phyloP scores from a whole-genome alignment of 1,140 invertebrate genomes.

The Drosophila tsacasi region DNA sequence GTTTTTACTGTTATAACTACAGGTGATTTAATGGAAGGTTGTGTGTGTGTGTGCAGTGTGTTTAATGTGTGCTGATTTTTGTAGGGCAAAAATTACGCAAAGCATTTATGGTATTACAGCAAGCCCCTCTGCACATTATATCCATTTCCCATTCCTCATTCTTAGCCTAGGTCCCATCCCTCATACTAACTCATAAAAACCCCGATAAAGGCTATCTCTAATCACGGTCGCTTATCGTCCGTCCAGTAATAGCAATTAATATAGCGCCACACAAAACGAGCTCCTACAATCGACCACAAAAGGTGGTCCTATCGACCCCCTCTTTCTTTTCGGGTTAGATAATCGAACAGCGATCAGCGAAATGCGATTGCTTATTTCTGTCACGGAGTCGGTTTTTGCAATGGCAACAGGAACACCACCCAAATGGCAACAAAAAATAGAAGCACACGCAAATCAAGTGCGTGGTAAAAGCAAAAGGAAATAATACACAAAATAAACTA shows the following conservation, averaged over 20 bases:
- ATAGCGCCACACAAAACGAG: conserved; percentile 30
- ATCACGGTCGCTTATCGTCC: conserved; percentile 43
- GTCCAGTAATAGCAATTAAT: conserved; percentile 39
- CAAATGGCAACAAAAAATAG: conserved; percentile 23
- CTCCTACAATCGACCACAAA: conserved; percentile 8
- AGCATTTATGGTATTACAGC: conserved; percentile 22
- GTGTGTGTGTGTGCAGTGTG: conserved; percentile 1
- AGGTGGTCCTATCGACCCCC: no score
- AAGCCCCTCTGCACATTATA: not conserved
- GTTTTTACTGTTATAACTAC: conserved; percentile 74
- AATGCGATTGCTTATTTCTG: conserved; percentile 44
- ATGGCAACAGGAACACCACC: conserved; percentile 17
- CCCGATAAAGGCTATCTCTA: conserved; percentile 33
- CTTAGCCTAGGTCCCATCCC: conserved; percentile 22
- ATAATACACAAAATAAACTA: not conserved
- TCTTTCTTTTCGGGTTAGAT: conserved; percentile 37
- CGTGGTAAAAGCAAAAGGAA: conserved; percentile 26
- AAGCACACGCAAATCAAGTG: conserved; percentile 37
- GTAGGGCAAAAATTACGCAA: conserved; percentile 26
- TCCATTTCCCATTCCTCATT: no score
- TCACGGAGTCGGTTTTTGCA: conserved; percentile 43
- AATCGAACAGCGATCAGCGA: conserved; percentile 19
- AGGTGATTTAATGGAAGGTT: conserved; percentile 5
- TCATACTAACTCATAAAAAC: not conserved
- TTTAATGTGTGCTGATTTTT: conserved; percentile 13